These are phyloP conservation scores for Cryptotis parvus DNA, from an alignment of 2,113 vertebrate species.

Conservation along the genomic window DNA sequence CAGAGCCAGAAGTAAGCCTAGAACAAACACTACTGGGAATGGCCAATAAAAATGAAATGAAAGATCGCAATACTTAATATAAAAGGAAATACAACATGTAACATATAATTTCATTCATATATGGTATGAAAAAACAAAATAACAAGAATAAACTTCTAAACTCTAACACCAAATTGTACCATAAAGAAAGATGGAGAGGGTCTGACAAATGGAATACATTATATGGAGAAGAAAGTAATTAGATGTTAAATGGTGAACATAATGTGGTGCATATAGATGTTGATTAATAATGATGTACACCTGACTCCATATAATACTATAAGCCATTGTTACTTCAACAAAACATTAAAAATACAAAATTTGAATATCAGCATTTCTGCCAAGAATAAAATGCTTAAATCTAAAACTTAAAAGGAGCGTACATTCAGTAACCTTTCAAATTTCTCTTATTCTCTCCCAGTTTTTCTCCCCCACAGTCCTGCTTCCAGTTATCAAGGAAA, in stretches of 20 bases:
- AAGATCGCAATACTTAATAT: too few species aligned
- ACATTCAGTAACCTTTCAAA: too few species aligned
- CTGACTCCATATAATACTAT: not conserved
- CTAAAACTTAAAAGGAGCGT: conserved; percentile 22
- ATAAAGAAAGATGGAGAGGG: not conserved
- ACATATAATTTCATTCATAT: not conserved
- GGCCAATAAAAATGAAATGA: not conserved
- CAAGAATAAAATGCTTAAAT: conserved; percentile 6
- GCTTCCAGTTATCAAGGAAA: not conserved
- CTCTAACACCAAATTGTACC: not conserved
- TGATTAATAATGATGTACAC: too few species aligned
- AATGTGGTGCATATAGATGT: too few species aligned
- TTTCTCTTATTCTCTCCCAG: not conserved
- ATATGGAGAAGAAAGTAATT: not conserved
- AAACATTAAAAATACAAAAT: not conserved
- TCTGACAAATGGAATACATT: not conserved
- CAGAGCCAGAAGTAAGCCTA: too few species aligned
- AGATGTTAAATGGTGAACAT: not conserved
- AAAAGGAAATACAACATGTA: not conserved
- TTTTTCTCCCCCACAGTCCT: not conserved
- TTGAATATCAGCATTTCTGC: not conserved
- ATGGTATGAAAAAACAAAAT: too few species aligned
- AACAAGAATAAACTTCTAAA: not conserved
- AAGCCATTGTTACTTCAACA: not conserved
- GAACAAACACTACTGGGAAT: too few species aligned